Base-by-base conservation (phyloP, 1,140 invertebrate species). In the Diorhabda sublineata region DNA sequence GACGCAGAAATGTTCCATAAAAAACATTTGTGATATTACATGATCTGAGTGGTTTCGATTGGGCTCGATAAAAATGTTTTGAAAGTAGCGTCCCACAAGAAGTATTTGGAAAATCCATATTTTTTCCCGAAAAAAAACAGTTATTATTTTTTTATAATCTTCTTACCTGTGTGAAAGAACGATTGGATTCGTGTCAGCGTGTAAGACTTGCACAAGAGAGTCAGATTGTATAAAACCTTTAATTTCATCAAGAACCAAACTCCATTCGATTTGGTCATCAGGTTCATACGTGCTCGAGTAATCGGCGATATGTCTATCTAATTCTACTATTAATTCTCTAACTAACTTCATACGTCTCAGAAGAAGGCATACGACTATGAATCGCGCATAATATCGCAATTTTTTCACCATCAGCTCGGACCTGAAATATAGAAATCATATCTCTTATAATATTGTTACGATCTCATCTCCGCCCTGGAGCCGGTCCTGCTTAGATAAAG, bases 321-420 rank as follows among this genome's bases (percentile, higher is more conserved):
- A 84, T 82, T 98, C 95, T 83, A 91, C 89, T 57, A 98, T 92
- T 69, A 98, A 83, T 81, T 98, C 96, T 60, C 91, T 86, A 58
- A 98, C 95, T 71, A 97, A 84, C 83, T 97, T 96, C 89, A 97
- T 95, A 81, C 95, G 95, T 82, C 96, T 97, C 60, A 98, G 85
- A 74, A 98, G 85, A 70, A 98, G 86, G 83, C 95, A 97, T 9
- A 98, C 96, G 42, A 98, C 95, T 76, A 98, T 98, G 81, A 97
- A 99, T 63, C 97, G 87, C 41, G 96, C 96, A 82, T 98, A 98
- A 80, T 97, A 99, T 62, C 97, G 86, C 41, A 98, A 83, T 82
- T 98, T 98, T 82, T 99, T 99, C 59, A 99, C 95, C 94, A 98
- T 97, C 69, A 99, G 82, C 81, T 98, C 96, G 71, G 94, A 94